These are phyloP conservation scores for Alcis repandata DNA, from an alignment of 2,888 invertebrate genomes.

Conservation along the genomic window DNA sequence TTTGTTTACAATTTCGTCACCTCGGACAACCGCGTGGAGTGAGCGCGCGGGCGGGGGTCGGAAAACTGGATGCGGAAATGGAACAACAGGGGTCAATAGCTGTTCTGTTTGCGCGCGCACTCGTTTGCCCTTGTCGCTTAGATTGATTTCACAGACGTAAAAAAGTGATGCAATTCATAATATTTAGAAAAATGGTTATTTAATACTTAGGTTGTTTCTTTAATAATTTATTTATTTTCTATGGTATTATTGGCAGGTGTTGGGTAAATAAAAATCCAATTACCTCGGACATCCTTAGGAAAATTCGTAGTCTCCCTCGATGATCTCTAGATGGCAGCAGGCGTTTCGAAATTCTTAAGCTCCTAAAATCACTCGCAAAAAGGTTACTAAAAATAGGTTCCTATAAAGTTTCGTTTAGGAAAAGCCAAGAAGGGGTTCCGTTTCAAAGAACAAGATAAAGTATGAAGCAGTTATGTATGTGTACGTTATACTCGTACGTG, in stretches of 20 bases:
- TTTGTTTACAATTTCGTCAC: conserved; percentile 63
- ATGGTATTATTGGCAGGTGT: too few species aligned
- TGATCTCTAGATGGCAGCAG: conserved; percentile 1
- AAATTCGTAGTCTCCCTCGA: neutral
- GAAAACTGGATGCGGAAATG: conserved; percentile 19
- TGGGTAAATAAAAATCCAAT: neutral
- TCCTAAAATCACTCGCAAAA: too few species aligned
- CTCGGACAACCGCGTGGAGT: conserved; percentile 40
- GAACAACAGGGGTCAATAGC: conserved; percentile 2
- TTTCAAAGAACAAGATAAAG: neutral
- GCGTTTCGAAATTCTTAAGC: neutral
- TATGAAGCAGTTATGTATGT: neutral
- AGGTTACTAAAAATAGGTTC: too few species aligned
- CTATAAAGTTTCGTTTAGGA: neutral
- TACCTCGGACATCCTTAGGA: neutral
- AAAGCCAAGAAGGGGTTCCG: neutral
- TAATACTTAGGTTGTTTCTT: too few species aligned
- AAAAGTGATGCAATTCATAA: neutral
- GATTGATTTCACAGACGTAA: neutral
- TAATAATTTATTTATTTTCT: too few species aligned
- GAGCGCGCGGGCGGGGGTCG: neutral
- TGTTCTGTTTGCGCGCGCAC: conserved; percentile 4
- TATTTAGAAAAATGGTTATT: neutral
- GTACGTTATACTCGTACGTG: neutral
- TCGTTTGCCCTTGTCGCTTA: neutral